Evolutionary conservation across 2,113 vertebrate species (phyloP).

Genomic region (Nymphicus hollandicus): DNA sequence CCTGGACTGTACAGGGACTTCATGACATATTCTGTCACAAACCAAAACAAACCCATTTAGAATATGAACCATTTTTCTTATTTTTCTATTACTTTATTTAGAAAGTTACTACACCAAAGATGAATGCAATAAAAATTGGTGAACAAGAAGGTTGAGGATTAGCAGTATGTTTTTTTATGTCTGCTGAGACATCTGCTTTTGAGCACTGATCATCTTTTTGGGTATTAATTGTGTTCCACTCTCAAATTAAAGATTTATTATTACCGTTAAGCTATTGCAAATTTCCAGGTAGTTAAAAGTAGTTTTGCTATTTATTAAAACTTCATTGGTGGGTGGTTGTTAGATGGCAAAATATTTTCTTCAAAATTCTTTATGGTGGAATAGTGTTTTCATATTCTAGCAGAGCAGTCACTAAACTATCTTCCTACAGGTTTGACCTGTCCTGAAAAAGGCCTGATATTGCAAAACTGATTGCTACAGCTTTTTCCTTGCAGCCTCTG

Average conservation of each 20-base stretch:
- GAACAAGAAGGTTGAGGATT: neutral
- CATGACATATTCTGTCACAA: neutral
- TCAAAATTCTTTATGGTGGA: neutral
- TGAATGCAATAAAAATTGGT: neutral
- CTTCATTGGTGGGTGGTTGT: neutral
- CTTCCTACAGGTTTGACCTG: neutral
- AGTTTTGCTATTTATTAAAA: neutral
- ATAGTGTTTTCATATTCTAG: neutral
- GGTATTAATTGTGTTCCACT: neutral
- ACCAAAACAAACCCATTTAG: rapidly evolving
- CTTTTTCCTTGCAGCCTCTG: neutral
- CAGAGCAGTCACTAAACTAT: neutral
- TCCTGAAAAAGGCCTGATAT: neutral
- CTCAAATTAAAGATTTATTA: neutral
- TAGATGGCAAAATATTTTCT: neutral
- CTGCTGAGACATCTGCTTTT: neutral
- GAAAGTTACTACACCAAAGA: neutral
- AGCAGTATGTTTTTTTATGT: neutral
- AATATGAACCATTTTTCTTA: neutral
- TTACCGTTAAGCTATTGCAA: neutral
- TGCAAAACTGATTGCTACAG: neutral
- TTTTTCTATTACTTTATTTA: neutral
- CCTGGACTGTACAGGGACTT: neutral
- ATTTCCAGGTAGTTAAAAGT: neutral
- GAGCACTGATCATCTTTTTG: neutral